Conservation (phyloP, 2,797 vertebrate genomes). For the Chaenodraco wilsoni region DNA sequence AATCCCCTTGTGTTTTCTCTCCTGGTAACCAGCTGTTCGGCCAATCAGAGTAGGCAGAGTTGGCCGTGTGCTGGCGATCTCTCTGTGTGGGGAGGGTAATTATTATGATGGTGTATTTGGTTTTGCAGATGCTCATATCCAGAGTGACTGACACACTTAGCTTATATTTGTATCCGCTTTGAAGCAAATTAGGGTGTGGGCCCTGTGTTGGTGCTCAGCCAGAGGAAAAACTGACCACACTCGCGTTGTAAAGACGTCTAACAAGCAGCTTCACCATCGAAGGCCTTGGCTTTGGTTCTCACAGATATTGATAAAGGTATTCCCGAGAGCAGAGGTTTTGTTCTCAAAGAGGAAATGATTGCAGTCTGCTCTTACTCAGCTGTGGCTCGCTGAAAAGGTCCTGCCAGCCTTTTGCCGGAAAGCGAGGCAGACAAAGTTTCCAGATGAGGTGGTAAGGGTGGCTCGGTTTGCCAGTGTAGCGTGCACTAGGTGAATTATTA, state of each 20-base stretch:
- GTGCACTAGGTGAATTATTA: constrained; percentile 63
- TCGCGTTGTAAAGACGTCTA: background rate
- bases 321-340: background rate
- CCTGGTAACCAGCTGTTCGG: constrained; percentile 76
- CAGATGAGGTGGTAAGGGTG: constrained; percentile 28
- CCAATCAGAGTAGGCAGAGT: constrained; percentile 65
- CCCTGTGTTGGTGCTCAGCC: background rate
- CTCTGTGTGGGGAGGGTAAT: constrained; percentile 56
- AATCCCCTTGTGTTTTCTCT: constrained; percentile 72
- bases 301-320: background rate
- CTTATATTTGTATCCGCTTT: constrained; percentile 48
- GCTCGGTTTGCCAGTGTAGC: constrained; percentile 27
- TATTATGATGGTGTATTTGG: constrained; percentile 59
- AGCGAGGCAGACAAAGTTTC: constrained; percentile 24
- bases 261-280: constrained; percentile 1
- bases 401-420: constrained; percentile 18
- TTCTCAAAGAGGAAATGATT: background rate
- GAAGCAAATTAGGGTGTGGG: constrained; percentile 43
- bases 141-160: constrained; percentile 26
- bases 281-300: background rate
- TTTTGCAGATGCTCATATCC: constrained; percentile 64
- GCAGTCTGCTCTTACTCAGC: background rate
- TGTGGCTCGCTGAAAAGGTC: constrained; percentile 24
- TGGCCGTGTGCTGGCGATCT: constrained; percentile 42
- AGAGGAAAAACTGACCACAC: constrained; percentile 7